Base-by-base conservation (phyloP, 2,888 invertebrate species). In the Ochropacha duplaris region DNA sequence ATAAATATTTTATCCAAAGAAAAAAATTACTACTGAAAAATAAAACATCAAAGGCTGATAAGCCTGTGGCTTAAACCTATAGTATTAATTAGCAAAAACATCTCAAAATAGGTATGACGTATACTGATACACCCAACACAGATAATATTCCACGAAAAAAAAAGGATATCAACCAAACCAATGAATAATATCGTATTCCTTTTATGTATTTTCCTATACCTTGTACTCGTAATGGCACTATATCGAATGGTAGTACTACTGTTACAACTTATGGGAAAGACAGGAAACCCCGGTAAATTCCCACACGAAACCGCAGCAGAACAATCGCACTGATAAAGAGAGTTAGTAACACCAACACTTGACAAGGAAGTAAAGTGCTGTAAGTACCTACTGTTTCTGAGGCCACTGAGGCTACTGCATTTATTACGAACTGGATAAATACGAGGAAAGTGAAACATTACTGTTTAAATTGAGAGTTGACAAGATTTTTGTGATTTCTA, bases 281-380 rank as follows among this genome's bases (percentile, higher is more conserved):
- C 44, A 19, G 19, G 44, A 44, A 44, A 44, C 44, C 44, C 60
- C 62, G 36, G 57, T 57, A 50, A 69, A 71, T 69, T 69, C 69
- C 58, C 58, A 59, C 69, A 69, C 68, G 71, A 60, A 61, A 59
- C 58, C 16, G 39, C 11, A 59, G 63, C 22, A 59, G 24, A 49
- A 34, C 1, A 12, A 39, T 49, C 57, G 56, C 56, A 65, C 56
- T 62, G 66, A 68, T 52, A 67, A 50, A 57, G 39, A 19, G 22
- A 12, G 16, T 55, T 57, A 24, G 55, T 52, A 54, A 51, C 22
- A 56, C 49, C 55, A 50, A 57, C 44, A 44, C 44, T 19, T 44
- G 19, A 44, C 44, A 44, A 44, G 16, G 44, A 44, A 19, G 56
- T 66, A 57, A 63, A 57, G 49, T 54, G 55, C 16, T 14, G 22